Conservation (phyloP, 2,113 vertebrate genomes). For the Alosa alosa region DNA sequence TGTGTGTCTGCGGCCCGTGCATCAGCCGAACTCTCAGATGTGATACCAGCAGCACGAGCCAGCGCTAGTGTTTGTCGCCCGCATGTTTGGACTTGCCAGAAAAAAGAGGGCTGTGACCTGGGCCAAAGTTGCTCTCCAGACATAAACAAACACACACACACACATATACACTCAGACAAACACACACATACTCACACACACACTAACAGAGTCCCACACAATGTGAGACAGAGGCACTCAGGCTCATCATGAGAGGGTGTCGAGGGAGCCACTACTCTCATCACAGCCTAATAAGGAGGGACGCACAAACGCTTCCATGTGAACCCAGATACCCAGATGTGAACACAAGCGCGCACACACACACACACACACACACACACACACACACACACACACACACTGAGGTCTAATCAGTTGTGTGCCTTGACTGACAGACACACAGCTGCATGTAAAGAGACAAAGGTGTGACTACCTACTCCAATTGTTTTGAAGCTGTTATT, state of each 20-base stretch:
- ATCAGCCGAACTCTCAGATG: not conserved
- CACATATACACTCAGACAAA: not conserved
- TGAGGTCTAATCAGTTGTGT: too few relatives aligned
- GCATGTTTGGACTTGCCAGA: not conserved
- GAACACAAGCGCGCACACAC: not conserved
- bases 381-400: not conserved
- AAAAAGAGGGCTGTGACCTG: not conserved
- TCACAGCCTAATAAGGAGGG: slow-evolving; percentile 28
- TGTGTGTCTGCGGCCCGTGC: not conserved
- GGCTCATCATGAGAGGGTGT: not conserved
- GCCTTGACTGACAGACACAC: not conserved
- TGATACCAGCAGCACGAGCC: not conserved
- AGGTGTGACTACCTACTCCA: not conserved
- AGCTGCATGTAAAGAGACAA: not conserved
- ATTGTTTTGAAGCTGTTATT: too few relatives aligned
- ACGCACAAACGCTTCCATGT: not conserved
- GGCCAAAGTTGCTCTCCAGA: not conserved
- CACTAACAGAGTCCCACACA: not conserved
- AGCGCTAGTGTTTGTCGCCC: not conserved
- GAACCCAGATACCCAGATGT: not conserved
- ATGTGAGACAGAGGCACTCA: not conserved
- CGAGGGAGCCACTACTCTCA: slow-evolving; percentile 24
- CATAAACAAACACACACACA: not conserved
- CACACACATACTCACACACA: slow-evolving; percentile 6
- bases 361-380: not conserved